Conservation (phyloP, 2,113 vertebrate genomes). For the Hippolais icterina region DNA sequence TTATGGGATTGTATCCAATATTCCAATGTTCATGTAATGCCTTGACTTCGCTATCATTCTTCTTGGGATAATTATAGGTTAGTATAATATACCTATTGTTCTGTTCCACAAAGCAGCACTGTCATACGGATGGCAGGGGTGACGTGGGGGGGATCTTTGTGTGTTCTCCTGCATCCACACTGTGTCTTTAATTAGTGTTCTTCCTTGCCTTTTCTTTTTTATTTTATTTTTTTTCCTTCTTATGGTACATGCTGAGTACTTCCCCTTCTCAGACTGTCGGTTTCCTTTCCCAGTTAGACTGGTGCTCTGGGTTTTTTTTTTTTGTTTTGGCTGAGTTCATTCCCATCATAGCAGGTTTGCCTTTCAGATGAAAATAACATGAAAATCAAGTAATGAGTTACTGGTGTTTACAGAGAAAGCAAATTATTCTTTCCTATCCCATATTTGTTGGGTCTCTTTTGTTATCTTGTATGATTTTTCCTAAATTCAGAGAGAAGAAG, state of each 20-base stretch:
- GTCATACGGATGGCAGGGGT: constrained; percentile 52
- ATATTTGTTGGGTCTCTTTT: not conserved
- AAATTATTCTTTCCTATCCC: not conserved
- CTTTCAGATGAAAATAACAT: not conserved
- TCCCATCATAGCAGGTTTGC: not conserved
- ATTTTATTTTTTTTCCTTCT: not conserved
- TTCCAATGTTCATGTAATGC: constrained; percentile 65
- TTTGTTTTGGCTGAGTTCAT: not conserved
- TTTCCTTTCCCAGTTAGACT: not conserved
- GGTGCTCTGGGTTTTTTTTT: not conserved
- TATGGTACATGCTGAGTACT: not conserved
- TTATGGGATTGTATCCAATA: constrained; percentile 68
- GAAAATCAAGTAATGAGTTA: not conserved
- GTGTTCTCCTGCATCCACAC: constrained; percentile 54
- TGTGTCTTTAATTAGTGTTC: constrained; percentile 41
- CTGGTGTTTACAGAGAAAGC: not conserved
- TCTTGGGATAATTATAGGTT: constrained; percentile 75
- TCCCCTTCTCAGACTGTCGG: not conserved
- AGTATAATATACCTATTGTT: constrained; percentile 80
- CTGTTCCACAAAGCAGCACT: constrained; percentile 74
- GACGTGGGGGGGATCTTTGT: constrained; percentile 52
- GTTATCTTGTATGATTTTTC: not conserved
- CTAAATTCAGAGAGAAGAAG: not conserved
- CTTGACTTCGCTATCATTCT: constrained; percentile 73
- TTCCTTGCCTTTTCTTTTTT: constrained; percentile 3